phyloP scores from a whole-genome alignment of 2,797 vertebrate genomes.

The Pyrrhura leucotis region DNA sequence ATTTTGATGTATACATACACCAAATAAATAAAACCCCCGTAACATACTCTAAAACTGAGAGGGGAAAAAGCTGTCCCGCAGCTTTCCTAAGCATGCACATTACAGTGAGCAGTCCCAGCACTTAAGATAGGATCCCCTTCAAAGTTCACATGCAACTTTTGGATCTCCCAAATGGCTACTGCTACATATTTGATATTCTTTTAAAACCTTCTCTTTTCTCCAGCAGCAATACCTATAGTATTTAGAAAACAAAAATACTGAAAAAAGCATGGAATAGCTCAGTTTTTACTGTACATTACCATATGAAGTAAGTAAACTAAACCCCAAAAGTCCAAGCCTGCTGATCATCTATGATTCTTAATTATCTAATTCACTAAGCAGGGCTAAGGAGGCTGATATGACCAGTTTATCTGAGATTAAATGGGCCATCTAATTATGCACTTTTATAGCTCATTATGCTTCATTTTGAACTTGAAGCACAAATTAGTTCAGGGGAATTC shows the following conservation, averaged over 20 bases:
- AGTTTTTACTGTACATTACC: neutral
- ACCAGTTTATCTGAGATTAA: neutral
- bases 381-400: neutral
- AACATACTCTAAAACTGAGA: neutral
- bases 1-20: neutral
- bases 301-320: neutral
- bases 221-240: neutral
- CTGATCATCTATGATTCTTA: neutral
- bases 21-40: neutral
- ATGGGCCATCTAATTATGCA: conserved; percentile 5
- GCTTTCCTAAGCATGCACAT: neutral
- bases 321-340: neutral
- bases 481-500: neutral
- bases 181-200: neutral
- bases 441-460: conserved; percentile 14
- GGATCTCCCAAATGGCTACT: neutral
- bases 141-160: neutral
- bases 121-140: neutral
- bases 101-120: neutral
- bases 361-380: neutral
- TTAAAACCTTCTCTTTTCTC: neutral
- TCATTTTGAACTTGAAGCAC: conserved; percentile 14
- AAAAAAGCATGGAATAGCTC: neutral
- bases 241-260: neutral
- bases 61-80: neutral